Base-by-base conservation (phyloP, 2,888 invertebrate species). In the Formica aserva region DNA sequence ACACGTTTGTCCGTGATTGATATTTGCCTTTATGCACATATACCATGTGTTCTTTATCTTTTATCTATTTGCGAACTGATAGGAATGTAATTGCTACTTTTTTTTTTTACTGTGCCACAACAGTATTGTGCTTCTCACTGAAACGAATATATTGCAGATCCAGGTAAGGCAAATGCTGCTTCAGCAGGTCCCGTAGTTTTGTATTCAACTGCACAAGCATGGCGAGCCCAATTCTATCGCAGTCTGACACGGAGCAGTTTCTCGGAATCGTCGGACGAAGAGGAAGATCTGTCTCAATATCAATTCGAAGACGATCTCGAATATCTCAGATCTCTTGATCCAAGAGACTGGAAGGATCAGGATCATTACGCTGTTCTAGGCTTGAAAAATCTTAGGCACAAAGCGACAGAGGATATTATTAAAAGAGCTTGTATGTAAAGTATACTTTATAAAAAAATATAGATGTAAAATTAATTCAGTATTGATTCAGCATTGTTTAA, bases 341-440 rank as follows among this genome's bases (percentile, higher is more conserved):
- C 99, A 3, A 98, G 98, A 94, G 98, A 98, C 92, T 99, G 99
- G 99, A 99, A 99, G 96, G 97, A 98, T 92, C 99, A 99, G 95
- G 99, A 99, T 95, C 99, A 99, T 95, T 99, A 99, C 95, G 97
- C 97, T 55, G 99, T 99, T 22, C 95, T 99, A 85, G 99, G 99
- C 74, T 96, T 99, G 91, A 97, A 97, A 91, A 97, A 97, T 86
- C 95, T 97, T 74, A 96, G 99, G 84, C 97, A 97, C 94, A 97
- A 97, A 94, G 99, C 99, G 0, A 97, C 98, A 0, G 98, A 98
- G 91, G 98, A 98, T 84, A 98, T 99, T 92, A 98, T 99, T 86
- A 98, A 98, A 95, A 97, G 97, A 92, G 98, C 99, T 35, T 99
- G 99, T 96, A 96, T 97, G 96, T 95, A 91, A 83, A 76, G 76